Evolutionary conservation across 2,113 vertebrate genomes (phyloP), one percentile per base, ranked within the genome.

Genomic region (Meriones unguiculatus): DNA sequence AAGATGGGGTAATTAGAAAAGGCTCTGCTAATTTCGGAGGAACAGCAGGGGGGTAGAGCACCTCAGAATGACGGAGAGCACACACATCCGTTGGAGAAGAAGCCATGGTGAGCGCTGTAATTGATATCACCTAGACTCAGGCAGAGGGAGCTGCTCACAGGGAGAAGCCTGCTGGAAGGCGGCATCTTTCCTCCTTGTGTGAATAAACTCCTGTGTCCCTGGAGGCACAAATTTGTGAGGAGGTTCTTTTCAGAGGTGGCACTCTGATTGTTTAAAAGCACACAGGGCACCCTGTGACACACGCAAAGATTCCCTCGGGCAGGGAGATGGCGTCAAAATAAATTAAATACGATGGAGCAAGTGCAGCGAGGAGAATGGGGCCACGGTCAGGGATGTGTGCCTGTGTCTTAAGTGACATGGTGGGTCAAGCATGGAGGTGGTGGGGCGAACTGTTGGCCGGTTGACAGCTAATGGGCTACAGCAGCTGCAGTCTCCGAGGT

Each of bases 11-110:
- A 93, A 96, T 97, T 95, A 90, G 38, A 85, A 92, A 92, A 70
- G 50, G 5, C 76, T 95, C 52, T 93, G 88, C 90, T 96, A 96
- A 95, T 95, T 97, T 98, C 92, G 95, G 92, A 92, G 86, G 85
- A 97, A 96, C 92, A 90, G 62, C 72, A 69, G 92, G 92, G 92
- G 69, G 81, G 81, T 91, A 28, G 80, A 89, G 35, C 64, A n/a
- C 38, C 52, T 67, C n/a, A 67, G 52, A 87, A 46, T 81, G 35
- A 41, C 62, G 64, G 93, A 82, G 67, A 93, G 91, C 28, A 70
- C 93, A 90, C 65, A 38, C 28, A 24, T 13, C 20, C 50, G 75
- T 87, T 4, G 32, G 91, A 30, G 70, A 95, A 81, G 25, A n/a
- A 86, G 13, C 15, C 70, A 18, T 38, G 38, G 7, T 9, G n/a